Evolutionary conservation across 2,888 invertebrate genomes (phyloP), one percentile per base, ranked within the genome.

Genomic region (Cheilosia impressa): DNA sequence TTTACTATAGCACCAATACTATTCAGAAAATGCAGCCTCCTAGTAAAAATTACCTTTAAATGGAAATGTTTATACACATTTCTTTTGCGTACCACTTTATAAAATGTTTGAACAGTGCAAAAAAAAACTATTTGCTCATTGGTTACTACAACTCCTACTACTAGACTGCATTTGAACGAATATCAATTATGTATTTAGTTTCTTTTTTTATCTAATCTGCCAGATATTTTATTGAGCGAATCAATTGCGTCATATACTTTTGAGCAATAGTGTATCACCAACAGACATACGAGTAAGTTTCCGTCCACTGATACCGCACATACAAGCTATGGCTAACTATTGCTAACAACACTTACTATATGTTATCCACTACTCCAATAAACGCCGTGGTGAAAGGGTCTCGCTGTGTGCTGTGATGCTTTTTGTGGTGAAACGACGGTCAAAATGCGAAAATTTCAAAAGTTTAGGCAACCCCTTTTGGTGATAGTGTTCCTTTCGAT

Each of bases 381-480:
- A 1, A 38, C 58, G 41, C 52, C 34, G 19, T 27, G 53, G 45
- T 34, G 63, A 22, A 55, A 38, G 13, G 31, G 53, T 62, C 63
- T 53, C 13, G 24, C 19, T 27, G 27, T 19, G 41, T 31, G 68
- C 53, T 52, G 22, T 58, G 58, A 47, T 38, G 24, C 24, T 45
- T 75, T 24, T 17, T 19, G 19, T 34, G 22, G 31, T 15, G 41
- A 31, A 41, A 27, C 19, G 41, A 27, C 53, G n/a, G 10, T 19
- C 47, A 66, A 17, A n/a, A 72, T 66, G 66, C 77, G 78, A 52
- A 43, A 38, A 52, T 63, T 55, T 15, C 62, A 62, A 55, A 62
- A 45, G 55, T 27, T 38, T 1, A 52, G 50, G 17, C 27, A 17
- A 15, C n/a, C 60, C 13, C 10, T 83, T 9, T 2, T 43, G 10